Conservation (phyloP, 2,888 invertebrate species). For the Pteria penguin region DNA sequence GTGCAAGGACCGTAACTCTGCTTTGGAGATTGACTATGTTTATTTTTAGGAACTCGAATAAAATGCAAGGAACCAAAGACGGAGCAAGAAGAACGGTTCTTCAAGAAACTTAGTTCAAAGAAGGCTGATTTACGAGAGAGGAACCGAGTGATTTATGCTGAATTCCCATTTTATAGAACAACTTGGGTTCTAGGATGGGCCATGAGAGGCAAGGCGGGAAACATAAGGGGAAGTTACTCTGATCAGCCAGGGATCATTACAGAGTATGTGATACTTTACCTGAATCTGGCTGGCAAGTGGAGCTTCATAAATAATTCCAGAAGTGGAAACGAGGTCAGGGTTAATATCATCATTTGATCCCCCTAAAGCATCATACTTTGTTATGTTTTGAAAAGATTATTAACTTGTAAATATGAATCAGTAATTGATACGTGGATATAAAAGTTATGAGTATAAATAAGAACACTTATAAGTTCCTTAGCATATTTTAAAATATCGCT, state of each 20-base stretch:
- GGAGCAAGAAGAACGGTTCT: slow-evolving; percentile 10
- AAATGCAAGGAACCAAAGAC: neutral
- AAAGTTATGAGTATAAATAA: too few relatives aligned
- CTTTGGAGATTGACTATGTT: too few relatives aligned
- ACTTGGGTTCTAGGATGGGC: slow-evolving; percentile 41
- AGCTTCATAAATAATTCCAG: slow-evolving; percentile 19
- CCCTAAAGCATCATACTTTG: too few relatives aligned
- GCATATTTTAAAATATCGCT: too few relatives aligned
- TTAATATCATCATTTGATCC: too few relatives aligned
- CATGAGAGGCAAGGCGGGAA: slow-evolving; percentile 37
- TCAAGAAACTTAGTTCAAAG: slow-evolving; percentile 2
- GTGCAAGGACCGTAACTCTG: too few relatives aligned
- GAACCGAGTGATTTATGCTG: slow-evolving; percentile 23
- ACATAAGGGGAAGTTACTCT: slow-evolving; percentile 7
- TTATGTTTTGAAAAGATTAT: too few relatives aligned
- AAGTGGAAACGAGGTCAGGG: slow-evolving; percentile 25
- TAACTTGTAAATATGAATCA: too few relatives aligned
- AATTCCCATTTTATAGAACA: slow-evolving; percentile 29
- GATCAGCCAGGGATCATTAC: slow-evolving; percentile 37
- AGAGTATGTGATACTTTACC: slow-evolving; percentile 36
- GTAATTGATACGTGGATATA: too few relatives aligned
- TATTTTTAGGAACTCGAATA: too few relatives aligned
- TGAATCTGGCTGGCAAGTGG: slow-evolving; percentile 6
- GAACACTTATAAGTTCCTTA: too few relatives aligned
- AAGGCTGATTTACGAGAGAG: slow-evolving; percentile 12